A percentile compares a stretch with the other conserved stretches of the same genome.
Conservation (phyloP, 2,888 invertebrate species). For the Tigriopus californicus region DNA sequence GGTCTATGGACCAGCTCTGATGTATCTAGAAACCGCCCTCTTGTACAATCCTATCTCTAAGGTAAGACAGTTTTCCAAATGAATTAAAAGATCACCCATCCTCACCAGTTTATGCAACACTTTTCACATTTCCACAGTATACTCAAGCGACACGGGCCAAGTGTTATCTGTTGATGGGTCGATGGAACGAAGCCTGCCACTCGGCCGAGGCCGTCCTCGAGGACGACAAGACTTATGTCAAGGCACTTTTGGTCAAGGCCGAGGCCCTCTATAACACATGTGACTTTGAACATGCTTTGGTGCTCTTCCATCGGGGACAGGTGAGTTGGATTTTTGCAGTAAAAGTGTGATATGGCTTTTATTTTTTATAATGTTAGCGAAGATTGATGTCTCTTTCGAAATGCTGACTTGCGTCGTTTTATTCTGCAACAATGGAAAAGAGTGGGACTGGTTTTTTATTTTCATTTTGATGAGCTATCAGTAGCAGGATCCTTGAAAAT, state of each 20-base stretch:
- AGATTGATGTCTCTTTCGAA: no score
- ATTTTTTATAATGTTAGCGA: no score
- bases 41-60: neutral
- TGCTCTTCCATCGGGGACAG: conserved; percentile 6
- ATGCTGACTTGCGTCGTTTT: no score
- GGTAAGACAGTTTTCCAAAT: no score
- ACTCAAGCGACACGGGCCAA: neutral
- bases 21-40: neutral
- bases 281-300: conserved; percentile 16
- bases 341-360: no score
- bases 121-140: neutral
- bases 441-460: no score
- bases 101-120: no score
- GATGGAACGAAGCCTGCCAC: neutral
- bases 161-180: conserved; percentile 4
- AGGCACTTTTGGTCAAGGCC: conserved; percentile 13
- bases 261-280: conserved; percentile 14
- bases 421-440: no score
- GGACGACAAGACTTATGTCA: neutral
- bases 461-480: no score
- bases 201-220: conserved; percentile 2
- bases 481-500: no score
- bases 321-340: conserved; percentile 9
- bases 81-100: no score
- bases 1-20: neutral